Base-by-base conservation (phyloP, 2,113 vertebrate genomes). In the Elephas maximus region DNA sequence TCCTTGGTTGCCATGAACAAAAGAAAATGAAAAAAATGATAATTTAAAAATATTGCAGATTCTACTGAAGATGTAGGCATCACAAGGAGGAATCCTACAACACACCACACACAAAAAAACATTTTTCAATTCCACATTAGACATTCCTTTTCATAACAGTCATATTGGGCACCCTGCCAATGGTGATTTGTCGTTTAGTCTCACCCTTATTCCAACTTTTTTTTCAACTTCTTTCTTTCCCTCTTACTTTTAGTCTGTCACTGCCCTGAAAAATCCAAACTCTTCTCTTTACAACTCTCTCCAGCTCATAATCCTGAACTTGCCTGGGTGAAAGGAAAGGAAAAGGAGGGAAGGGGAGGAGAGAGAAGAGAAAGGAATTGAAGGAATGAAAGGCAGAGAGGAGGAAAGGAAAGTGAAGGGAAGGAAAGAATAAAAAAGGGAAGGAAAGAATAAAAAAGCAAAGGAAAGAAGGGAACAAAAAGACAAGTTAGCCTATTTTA, bases 241-340 rank as follows among this genome's bases (percentile, higher is more conserved):
- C 2, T 26, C 12, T 41, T 62, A 51, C 15, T 65, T 24, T 85
- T 21, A 17, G 24, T 89, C 30, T 73, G 7, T n/a, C 8, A 33
- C 33, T 71, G 21, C 51, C 33, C 37, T 71, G 3, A 23, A 17
- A 74, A 15, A 37, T 17, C 8, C 7, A 37, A 20, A 82, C 30
- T 73, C 8, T 89, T 57, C 30, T 24, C 15, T 84, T 63, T 18
- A 5, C 6, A 33, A 45, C 10, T 18, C 0, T 8, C 24, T 69
- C 48, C 0, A 4, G 3, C 0, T 41, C 12, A 20, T 85, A 41
- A 86, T 65, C 76, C 60, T 86, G 30, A 88, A 41, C 48, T 69
- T 92, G 37, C 5, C 14, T 28, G 3, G 20, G 6, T 1, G 0
- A 14, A 8, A 8, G n/a, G 0, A 21, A 20, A 74, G 20, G 33